A percentile compares a stretch with the other conserved stretches of the same genome.
Evolutionary conservation across 2,113 vertebrate species (phyloP).

Genomic region (Hucho hucho): DNA sequence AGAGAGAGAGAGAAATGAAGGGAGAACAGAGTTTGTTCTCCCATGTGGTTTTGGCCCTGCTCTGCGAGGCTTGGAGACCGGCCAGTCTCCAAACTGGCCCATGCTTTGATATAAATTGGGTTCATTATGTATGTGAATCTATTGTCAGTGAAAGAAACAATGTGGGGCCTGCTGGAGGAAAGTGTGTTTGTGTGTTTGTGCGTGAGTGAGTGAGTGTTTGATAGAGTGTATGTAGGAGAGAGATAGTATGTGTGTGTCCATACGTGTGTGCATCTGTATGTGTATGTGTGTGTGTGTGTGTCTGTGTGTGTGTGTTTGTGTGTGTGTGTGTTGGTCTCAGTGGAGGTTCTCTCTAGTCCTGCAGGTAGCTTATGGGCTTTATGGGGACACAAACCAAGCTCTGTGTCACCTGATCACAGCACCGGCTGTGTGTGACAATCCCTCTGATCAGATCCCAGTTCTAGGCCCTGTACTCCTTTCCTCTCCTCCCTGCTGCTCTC

Average conservation of each 20-base stretch:
- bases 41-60: constrained; percentile 69
- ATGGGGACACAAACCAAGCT: neutral
- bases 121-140: constrained; percentile 75
- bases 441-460: neutral
- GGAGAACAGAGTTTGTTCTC: constrained; percentile 63
- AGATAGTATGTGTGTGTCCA: neutral
- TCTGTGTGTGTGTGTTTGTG: neutral
- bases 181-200: constrained; percentile 17
- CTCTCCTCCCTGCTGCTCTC: neutral
- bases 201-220: constrained; percentile 20
- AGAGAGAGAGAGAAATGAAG: constrained; percentile 21
- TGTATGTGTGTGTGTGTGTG: too few relatives aligned
- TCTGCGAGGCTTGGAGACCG: constrained; percentile 57
- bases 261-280: neutral
- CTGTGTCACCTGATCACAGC: neutral
- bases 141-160: constrained; percentile 69
- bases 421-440: neutral
- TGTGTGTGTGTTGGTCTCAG: neutral
- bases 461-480: neutral
- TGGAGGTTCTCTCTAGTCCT: neutral
- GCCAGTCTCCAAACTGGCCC: constrained; percentile 58
- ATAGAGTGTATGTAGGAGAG: neutral
- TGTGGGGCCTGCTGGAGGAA: constrained; percentile 54
- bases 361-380: neutral
- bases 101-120: constrained; percentile 70